A percentile compares a stretch with the other conserved stretches of the same genome.
phyloP scores from a whole-genome alignment of 2,113 vertebrate genomes.

The Phycodurus eques region DNA sequence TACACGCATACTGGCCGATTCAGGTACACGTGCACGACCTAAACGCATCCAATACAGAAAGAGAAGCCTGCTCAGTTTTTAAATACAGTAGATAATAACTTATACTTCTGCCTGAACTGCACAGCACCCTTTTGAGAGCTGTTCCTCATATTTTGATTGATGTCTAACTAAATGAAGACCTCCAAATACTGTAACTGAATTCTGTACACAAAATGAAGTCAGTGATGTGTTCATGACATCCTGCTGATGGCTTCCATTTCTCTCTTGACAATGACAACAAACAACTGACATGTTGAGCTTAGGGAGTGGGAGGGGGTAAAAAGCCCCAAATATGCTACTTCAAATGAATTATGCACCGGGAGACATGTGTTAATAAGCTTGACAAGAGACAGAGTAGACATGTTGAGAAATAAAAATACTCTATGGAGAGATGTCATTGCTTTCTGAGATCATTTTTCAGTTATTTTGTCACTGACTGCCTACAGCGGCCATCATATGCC shows the following conservation, averaged over 20 bases:
- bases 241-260: slow-evolving; percentile 17
- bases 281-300: slow-evolving; percentile 30
- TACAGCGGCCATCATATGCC: neutral
- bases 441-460: neutral
- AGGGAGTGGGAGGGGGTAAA: neutral
- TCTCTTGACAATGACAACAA: slow-evolving; percentile 14
- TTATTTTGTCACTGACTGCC: neutral
- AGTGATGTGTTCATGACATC: slow-evolving; percentile 33
- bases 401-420: slow-evolving; percentile 29
- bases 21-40: too few relatives aligned
- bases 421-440: neutral
- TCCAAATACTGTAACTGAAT: neutral
- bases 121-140: too few relatives aligned
- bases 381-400: slow-evolving; percentile 42
- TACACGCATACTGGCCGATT: too few relatives aligned
- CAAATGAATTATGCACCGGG: slow-evolving; percentile 52
- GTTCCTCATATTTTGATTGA: neutral
- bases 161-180: neutral
- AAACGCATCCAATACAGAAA: too few relatives aligned
- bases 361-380: slow-evolving; percentile 54
- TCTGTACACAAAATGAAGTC: neutral
- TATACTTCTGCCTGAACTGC: too few relatives aligned
- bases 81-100: too few relatives aligned
- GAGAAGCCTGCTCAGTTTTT: too few relatives aligned
- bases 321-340: slow-evolving; percentile 38